Evolutionary conservation across 2,113 vertebrate species (phyloP).

Genomic region (Hipposideros armiger): DNA sequence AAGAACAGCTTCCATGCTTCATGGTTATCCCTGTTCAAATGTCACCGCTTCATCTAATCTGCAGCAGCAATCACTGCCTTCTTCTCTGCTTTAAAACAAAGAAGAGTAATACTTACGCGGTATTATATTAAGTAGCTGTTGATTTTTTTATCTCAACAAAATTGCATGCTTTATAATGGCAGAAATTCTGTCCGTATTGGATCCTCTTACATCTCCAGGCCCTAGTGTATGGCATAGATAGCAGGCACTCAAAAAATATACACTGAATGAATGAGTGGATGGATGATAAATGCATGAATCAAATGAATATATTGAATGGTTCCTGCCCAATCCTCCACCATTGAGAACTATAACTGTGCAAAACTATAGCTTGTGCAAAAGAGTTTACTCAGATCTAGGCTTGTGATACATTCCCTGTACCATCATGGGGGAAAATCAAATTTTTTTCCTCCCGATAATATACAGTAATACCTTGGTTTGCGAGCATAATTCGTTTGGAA

Average conservation of each 20-base stretch:
- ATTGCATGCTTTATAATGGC: background rate
- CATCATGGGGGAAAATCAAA: background rate
- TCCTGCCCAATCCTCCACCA: background rate
- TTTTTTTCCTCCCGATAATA: background rate
- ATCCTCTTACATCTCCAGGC: accelerated
- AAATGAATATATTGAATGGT: background rate
- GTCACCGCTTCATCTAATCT: background rate
- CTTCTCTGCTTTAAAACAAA: background rate
- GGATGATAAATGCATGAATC: background rate
- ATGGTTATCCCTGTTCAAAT: background rate
- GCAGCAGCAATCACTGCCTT: background rate
- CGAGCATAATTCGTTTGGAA: no score
- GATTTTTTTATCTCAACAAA: background rate
- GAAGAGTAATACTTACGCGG: background rate
- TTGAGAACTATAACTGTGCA: background rate
- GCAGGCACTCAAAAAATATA: background rate
- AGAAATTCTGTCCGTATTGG: background rate
- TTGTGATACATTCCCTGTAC: background rate
- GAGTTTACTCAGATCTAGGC: background rate
- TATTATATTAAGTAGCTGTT: background rate
- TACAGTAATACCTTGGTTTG: no score
- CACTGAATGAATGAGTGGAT: background rate
- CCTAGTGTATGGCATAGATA: background rate
- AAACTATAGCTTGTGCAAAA: background rate
- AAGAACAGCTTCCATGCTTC: background rate